phyloP scores from a whole-genome alignment of 2,797 vertebrate genomes.

The Poeciliopsis turneri region DNA sequence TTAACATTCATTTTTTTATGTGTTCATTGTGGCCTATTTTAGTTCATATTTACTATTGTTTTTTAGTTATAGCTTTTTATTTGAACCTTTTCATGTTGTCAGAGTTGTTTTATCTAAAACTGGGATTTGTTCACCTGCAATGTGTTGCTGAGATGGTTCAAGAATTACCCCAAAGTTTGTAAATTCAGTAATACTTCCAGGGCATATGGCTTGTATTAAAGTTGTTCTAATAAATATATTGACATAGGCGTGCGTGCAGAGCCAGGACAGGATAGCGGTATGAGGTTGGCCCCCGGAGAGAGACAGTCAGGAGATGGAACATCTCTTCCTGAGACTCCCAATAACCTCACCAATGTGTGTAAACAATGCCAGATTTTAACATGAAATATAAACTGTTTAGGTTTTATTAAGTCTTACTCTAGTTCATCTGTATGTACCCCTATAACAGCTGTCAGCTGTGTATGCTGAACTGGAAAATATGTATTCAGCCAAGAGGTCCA shows the following conservation, averaged over 20 bases:
- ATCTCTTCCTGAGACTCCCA: slow-evolving; percentile 95
- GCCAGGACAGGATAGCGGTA: slow-evolving; percentile 83
- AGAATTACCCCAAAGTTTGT: slow-evolving; percentile 3
- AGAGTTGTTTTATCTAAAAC: not conserved
- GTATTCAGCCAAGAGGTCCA: slow-evolving; percentile 88
- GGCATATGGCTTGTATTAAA: slow-evolving; percentile 7
- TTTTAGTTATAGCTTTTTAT: not conserved
- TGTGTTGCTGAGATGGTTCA: slow-evolving; percentile 1
- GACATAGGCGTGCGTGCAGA: slow-evolving; percentile 79
- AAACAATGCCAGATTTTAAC: slow-evolving; percentile 8
- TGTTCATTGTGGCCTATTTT: not conserved
- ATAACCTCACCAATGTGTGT: slow-evolving; percentile 95
- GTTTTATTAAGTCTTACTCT: slow-evolving; percentile 26
- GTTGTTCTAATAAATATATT: slow-evolving; percentile 44
- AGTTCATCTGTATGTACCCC: slow-evolving; percentile 45
- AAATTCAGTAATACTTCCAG: not conserved
- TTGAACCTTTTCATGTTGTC: slow-evolving; percentile 1
- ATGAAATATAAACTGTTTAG: not conserved
- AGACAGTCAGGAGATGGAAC: slow-evolving; percentile 96
- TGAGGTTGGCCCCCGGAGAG: slow-evolving; percentile 91
- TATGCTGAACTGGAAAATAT: slow-evolving; percentile 94
- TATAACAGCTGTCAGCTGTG: slow-evolving; percentile 89
- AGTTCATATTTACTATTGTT: not conserved
- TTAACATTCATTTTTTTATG: not conserved
- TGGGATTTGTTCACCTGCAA: not conserved